Evolutionary conservation across 2,888 invertebrate species (phyloP), one percentile per base, ranked within the genome.

Genomic region (Lomographa bimaculata): DNA sequence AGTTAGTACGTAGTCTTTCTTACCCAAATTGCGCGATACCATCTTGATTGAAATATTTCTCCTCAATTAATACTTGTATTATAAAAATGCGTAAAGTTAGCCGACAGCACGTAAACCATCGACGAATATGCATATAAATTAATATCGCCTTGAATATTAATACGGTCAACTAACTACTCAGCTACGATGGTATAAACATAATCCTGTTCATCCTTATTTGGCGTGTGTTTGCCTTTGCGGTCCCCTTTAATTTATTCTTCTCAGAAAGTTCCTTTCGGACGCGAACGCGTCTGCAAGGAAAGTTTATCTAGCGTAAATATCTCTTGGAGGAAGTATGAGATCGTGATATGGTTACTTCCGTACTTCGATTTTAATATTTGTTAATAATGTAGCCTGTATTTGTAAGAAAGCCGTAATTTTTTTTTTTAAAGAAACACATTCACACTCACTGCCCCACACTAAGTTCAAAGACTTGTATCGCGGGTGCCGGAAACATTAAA

Each of bases 121-220:
- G 19, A 35, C 14, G 25, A 57, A 57, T 63, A 53, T 50, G 44
- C 43, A 48, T 55, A 60, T 61, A 57, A 61, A 64, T 64, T 53
- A 55, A 55, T 59, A 54, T 56, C 47, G 47, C 59, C 60, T 62
- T 65, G 62, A 68, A 68, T 64, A 62, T 59, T 55, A 52, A 56
- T 46, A 30, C 32, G 39, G 33, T 27, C 53, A 37, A 37, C 19
- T 29, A 58, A 57, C 54, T 60, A 57, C 49, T 50, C 32, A 35
- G 48, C 54, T 53, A 48, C 14, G 17, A 21, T 27, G 20, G 23
- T 57, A 55, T 57, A 57, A 66, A 64, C 54, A 63, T 64, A 65
- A 68, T 67, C 60, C 60, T 59, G 63, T 60, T 54, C 48, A 36
- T 54, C 66, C 67, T 58, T 71, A 69, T 71, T 66, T 64, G 67